Percentiles rank a stretch among this genome's conserved stretches.
These are phyloP conservation scores for Phalacrocorax brasilianus DNA, from an alignment of 2,113 vertebrate genomes.

Conservation along the genomic window DNA sequence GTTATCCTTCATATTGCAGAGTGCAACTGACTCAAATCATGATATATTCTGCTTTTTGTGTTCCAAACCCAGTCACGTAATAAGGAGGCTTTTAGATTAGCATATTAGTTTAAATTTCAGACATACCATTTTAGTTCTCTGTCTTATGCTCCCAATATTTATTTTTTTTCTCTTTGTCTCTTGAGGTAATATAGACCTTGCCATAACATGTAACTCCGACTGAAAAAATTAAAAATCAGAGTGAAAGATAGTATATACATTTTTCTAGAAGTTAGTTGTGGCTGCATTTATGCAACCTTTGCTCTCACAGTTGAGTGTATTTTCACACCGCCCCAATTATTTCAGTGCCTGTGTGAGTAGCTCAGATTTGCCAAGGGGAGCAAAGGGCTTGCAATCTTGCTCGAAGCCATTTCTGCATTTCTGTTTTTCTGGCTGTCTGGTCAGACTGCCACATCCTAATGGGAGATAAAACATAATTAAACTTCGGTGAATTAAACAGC, in stretches of 20 bases:
- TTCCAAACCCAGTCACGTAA: background rate
- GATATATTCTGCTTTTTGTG: background rate
- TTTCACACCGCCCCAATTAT: background rate
- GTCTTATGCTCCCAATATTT: background rate
- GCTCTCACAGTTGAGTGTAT: background rate
- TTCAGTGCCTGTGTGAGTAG: background rate
- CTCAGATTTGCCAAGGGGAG: background rate
- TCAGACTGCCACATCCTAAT: slow-evolving; percentile 24
- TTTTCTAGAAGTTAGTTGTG: background rate
- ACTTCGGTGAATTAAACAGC: background rate
- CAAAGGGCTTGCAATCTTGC: background rate
- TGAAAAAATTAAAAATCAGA: background rate
- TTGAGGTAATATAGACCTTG: background rate
- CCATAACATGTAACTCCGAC: background rate
- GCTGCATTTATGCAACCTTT: background rate
- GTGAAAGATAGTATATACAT: background rate
- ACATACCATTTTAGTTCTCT: background rate
- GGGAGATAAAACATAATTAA: slow-evolving; percentile 12
- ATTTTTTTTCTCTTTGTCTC: background rate
- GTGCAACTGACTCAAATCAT: background rate
- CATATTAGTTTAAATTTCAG: background rate
- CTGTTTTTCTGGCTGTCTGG: background rate
- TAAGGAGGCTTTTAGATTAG: background rate
- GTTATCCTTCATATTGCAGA: slow-evolving; percentile 7
- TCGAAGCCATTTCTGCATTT: background rate